Evolutionary conservation across 2,113 vertebrate species (phyloP), one percentile per base, ranked within the genome.

Genomic region (Ptilonorhynchus violaceus): DNA sequence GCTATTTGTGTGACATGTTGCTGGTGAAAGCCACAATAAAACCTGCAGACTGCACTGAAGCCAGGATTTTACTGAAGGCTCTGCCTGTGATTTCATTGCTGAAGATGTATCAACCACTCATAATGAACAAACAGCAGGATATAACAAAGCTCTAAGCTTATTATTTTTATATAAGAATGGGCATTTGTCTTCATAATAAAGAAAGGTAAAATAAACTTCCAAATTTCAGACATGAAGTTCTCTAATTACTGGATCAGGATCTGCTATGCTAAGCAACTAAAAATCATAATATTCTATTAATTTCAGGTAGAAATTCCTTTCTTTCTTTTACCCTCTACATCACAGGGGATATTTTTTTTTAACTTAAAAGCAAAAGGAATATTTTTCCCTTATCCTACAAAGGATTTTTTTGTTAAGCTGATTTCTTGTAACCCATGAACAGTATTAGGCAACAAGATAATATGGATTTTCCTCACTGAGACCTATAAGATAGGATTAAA

Each of bases 401-500:
- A 59, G 50, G 92, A 56, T 93, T 88, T 94, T 88, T 92, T 78
- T 92, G 62, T 85, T 92, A 97, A 96, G 72, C 85, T 92, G 75
- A 92, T 96, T 96, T 93, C 41, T 95, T 56, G 63, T 64, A 92
- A 84, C 88, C 88, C 92, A 68, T 91, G 73, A 96, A 75, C 46
- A 84, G 82, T 37, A 75, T 94, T 93, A 95, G 49, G 73, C 80
- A 95, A 96, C 33, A 49, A 91, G 90, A 93, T 94, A 94, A 94
- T 37, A 70, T 75, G 85, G 93, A 86, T 94, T 97, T 96, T 92
- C 68, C n/a, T 67, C 25, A 7, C 42, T 76, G 88, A 92, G 86
- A 93, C 13, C 56, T 75, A 10, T 23, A 68, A 92, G 44, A 90
- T 37, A 93, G 92, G 85, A 96, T 92, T 96, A 96, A 89, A 88